Evolutionary conservation across 2,797 vertebrate genomes (phyloP).

Genomic region (Enteromius unitaeniatus): DNA sequence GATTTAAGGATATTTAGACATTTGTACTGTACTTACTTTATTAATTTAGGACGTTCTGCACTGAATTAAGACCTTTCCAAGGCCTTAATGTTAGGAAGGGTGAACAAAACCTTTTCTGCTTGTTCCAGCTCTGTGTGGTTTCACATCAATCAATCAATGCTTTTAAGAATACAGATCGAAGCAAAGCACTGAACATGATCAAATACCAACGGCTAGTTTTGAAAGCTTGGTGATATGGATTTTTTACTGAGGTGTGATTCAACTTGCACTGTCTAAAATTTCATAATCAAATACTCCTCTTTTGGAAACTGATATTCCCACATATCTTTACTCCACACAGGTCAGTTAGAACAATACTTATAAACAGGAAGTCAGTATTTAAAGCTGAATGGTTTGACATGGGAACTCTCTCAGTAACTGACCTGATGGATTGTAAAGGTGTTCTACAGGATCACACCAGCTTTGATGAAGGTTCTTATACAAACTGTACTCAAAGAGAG

Average conservation of each 20-base stretch:
- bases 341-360: not conserved
- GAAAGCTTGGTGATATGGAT: no score
- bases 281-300: not conserved
- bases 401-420: not conserved
- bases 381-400: constrained; percentile 1
- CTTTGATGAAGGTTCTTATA: not conserved
- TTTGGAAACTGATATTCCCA: constrained; percentile 10
- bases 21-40: not conserved
- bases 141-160: not conserved
- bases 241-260: not conserved
- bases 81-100: not conserved
- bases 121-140: constrained; percentile 1
- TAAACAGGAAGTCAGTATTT: not conserved
- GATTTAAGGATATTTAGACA: not conserved
- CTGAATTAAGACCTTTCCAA: not conserved
- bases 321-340: not conserved
- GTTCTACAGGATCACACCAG: not conserved
- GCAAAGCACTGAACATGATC: no score
- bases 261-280: not conserved
- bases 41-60: not conserved
- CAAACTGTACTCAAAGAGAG: not conserved
- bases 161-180: no score
- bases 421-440: not conserved
- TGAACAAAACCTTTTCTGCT: not conserved
- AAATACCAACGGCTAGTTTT: no score